Percentiles rank a stretch among this genome's conserved stretches.
These are phyloP conservation scores for Adrianichthys oophorus DNA, from an alignment of 2,797 vertebrate species.

Conservation along the genomic window DNA sequence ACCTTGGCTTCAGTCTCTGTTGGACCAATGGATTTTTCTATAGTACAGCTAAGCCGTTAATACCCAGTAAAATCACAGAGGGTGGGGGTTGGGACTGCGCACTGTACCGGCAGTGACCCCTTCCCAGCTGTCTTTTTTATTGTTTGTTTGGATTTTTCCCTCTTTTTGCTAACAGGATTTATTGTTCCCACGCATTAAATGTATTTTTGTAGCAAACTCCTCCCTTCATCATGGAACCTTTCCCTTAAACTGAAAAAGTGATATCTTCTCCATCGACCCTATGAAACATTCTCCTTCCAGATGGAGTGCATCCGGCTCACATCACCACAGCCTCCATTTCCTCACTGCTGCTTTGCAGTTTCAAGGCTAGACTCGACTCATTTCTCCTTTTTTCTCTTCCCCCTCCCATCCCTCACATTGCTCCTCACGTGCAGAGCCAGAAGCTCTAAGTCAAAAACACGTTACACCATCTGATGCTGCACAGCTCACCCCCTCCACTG, in stretches of 20 bases:
- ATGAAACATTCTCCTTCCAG: no score
- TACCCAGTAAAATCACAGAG: slow-evolving; percentile 37
- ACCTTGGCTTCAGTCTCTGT: slow-evolving; percentile 52
- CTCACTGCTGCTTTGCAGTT: slow-evolving; percentile 21
- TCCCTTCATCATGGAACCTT: no score
- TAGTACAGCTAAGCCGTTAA: slow-evolving; percentile 61
- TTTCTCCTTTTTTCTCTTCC: not conserved
- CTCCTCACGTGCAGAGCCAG: slow-evolving; percentile 52
- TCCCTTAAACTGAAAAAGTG: no score
- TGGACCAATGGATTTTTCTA: slow-evolving; percentile 26
- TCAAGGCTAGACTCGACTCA: slow-evolving; percentile 51
- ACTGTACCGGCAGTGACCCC: not conserved
- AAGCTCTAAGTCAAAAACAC: slow-evolving; percentile 35
- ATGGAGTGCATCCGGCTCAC: not conserved
- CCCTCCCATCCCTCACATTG: slow-evolving; percentile 16
- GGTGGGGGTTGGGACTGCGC: slow-evolving; percentile 5
- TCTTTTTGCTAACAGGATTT: not conserved
- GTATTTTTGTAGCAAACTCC: not conserved
- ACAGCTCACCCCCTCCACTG: not conserved
- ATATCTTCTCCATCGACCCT: no score
- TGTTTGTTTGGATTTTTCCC: not conserved
- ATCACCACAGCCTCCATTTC: slow-evolving; percentile 12
- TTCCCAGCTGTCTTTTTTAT: slow-evolving; percentile 1
- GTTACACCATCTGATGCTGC: slow-evolving; percentile 13
- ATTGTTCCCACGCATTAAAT: not conserved